A percentile compares a stretch with the other conserved stretches of the same genome.
phyloP scores from a whole-genome alignment of 2,113 vertebrate species.

The Salvator merianae region DNA sequence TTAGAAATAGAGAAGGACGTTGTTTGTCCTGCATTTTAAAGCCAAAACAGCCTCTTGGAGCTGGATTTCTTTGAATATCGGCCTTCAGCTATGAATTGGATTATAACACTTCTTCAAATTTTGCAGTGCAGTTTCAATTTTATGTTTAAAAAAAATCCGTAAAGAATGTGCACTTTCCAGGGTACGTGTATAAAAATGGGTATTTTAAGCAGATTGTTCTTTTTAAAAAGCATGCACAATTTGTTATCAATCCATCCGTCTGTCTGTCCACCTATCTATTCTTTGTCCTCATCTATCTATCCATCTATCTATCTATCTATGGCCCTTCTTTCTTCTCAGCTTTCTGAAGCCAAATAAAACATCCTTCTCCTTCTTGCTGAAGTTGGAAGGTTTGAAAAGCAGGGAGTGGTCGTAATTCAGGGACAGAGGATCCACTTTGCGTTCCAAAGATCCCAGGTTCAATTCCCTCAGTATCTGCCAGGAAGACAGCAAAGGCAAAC shows the following conservation, averaged over 20 bases:
- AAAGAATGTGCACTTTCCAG: background rate
- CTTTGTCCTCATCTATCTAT: background rate
- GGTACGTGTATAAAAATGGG: background rate
- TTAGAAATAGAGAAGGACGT: background rate
- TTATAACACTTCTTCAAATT: background rate
- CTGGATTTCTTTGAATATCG: background rate
- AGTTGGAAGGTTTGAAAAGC: background rate
- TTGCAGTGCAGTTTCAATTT: background rate
- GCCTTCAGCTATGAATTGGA: background rate
- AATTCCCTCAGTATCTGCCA: too few species aligned
- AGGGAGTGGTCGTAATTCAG: too few species aligned
- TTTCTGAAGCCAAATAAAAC: background rate
- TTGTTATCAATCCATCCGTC: too few species aligned
- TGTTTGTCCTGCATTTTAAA: background rate
- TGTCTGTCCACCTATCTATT: too few species aligned
- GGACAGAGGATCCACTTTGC: too few species aligned
- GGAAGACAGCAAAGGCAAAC: too few species aligned
- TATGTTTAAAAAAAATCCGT: background rate
- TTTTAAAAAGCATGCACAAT: background rate
- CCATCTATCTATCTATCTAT: background rate
- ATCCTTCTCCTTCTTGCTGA: too few species aligned
- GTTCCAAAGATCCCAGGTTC: too few species aligned
- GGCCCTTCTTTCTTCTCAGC: background rate
- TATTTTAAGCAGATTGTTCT: background rate
- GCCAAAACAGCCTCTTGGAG: background rate